These are phyloP conservation scores for Antennarius maculatus DNA, from an alignment of 2,797 vertebrate genomes.

Conservation along the genomic window DNA sequence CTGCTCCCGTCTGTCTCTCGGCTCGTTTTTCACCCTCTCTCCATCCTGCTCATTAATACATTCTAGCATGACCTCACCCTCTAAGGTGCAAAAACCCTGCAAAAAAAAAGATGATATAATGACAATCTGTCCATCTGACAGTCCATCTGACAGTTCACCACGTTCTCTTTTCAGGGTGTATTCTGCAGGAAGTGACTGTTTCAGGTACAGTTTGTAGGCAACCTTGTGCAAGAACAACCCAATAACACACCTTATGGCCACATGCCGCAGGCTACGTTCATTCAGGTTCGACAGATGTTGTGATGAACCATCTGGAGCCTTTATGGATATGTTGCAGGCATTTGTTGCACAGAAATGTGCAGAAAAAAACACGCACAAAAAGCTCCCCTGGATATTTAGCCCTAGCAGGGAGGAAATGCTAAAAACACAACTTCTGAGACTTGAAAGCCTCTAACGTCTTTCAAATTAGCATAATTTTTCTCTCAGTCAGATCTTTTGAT, in stretches of 20 bases:
- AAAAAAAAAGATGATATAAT: constrained; percentile 27
- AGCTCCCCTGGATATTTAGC: constrained; percentile 16
- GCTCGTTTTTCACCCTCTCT: constrained; percentile 53
- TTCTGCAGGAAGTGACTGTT: constrained; percentile 45
- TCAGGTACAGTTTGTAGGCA: constrained; percentile 43
- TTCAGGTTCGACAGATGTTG: constrained; percentile 70
- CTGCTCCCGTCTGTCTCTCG: constrained; percentile 68
- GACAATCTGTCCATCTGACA: constrained; percentile 43
- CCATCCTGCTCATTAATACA: constrained; percentile 62
- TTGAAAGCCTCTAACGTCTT: constrained; percentile 38
- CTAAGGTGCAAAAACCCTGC: constrained; percentile 36
- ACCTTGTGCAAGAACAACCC: constrained; percentile 61
- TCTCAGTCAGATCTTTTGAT: constrained; percentile 39
- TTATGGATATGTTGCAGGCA: constrained; percentile 52
- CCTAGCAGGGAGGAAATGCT: background rate
- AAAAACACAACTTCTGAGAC: constrained; percentile 25
- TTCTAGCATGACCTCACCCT: constrained; percentile 44
- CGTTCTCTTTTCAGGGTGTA: constrained; percentile 33
- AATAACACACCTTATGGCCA: constrained; percentile 65
- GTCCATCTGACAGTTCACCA: constrained; percentile 45
- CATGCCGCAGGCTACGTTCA: constrained; percentile 57
- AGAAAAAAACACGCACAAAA: constrained; percentile 27
- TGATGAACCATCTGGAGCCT: constrained; percentile 59
- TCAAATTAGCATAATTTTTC: constrained; percentile 40
- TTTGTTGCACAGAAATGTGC: constrained; percentile 26